Evolutionary conservation across 2,888 invertebrate species (phyloP).

Genomic region (Pristionchus entomophagus): DNA sequence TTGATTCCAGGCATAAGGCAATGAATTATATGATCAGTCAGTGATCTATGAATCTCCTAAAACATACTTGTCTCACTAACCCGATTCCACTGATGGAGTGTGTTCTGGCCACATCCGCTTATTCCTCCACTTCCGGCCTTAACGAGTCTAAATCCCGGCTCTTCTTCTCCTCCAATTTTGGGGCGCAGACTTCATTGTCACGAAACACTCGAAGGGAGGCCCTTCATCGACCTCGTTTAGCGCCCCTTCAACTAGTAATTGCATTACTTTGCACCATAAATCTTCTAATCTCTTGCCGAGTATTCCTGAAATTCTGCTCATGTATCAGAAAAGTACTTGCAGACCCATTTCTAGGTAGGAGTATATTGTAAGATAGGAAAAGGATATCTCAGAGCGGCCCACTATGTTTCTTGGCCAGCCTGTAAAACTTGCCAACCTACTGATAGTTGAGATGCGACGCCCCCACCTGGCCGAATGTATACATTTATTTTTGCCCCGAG

Average conservation of each 20-base stretch:
- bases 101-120: constrained; percentile 18
- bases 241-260: not conserved
- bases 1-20: not conserved
- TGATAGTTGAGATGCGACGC: too few relatives aligned
- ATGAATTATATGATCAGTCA: not conserved
- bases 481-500: constrained; percentile 27
- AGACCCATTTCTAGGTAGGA: too few relatives aligned
- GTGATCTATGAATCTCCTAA: not conserved
- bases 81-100: not conserved
- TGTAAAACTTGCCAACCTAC: too few relatives aligned
- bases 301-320: too few relatives aligned
- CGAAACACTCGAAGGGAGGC: not conserved
- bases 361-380: too few relatives aligned
- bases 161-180: not conserved
- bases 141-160: constrained; percentile 11
- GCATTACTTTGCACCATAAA: not conserved
- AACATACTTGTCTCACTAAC: not conserved
- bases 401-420: too few relatives aligned
- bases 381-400: too few relatives aligned
- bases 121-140: not conserved
- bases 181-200: constrained; percentile 8
- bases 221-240: not conserved
- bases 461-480: constrained; percentile 2
- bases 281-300: not conserved
- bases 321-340: too few relatives aligned